phyloP scores from a whole-genome alignment of 2,888 invertebrate genomes.

The Dicyrtoma fusca region DNA sequence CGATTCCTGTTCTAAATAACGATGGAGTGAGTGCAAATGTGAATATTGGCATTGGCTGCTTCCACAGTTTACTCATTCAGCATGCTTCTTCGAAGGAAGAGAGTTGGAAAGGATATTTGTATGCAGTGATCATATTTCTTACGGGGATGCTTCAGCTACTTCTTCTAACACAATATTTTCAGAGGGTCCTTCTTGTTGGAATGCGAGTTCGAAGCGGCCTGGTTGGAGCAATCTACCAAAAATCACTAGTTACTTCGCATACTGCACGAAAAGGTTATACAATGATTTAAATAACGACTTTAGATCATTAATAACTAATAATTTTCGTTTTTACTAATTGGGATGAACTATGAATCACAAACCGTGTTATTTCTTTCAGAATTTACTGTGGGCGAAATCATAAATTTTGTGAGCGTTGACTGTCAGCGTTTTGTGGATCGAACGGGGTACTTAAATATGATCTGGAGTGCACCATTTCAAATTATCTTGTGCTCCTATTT shows the following conservation, averaged over 20 bases:
- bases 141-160: conserved; percentile 64
- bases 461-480: conserved; percentile 87
- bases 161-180: conserved; percentile 65
- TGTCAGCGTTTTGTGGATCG: conserved; percentile 86
- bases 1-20: background rate
- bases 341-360: too few species aligned
- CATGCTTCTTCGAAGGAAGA: conserved; percentile 59
- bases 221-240: conserved; percentile 65
- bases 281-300: background rate
- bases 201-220: conserved; percentile 65
- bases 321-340: too few species aligned
- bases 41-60: too few species aligned
- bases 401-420: conserved; percentile 90
- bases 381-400: conserved; percentile 87
- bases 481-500: conserved; percentile 82
- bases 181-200: conserved; percentile 64
- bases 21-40: background rate
- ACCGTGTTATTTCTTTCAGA: conserved; percentile 31
- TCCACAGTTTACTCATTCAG: conserved; percentile 58
- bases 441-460: conserved; percentile 78
- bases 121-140: conserved; percentile 63
- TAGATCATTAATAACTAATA: background rate
- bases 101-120: conserved; percentile 67
- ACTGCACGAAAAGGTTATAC: conserved; percentile 45
- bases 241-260: conserved; percentile 58